Percentiles rank a stretch among this genome's conserved stretches.
These are phyloP conservation scores for Stegostoma tigrinum DNA, from an alignment of 2,113 vertebrate species.

Conservation along the genomic window DNA sequence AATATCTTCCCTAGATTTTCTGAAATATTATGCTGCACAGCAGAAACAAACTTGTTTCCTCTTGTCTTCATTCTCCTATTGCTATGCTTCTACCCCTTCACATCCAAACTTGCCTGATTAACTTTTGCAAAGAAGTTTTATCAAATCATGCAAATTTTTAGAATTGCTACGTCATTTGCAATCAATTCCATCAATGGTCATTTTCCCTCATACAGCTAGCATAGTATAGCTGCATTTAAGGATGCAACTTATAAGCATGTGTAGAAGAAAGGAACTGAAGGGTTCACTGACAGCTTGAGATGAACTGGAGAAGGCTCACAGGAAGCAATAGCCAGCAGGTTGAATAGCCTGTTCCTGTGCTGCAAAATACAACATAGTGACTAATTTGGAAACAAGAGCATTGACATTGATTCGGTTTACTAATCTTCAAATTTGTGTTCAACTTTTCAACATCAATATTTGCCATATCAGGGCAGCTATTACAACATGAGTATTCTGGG, in stretches of 20 bases:
- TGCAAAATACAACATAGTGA: background rate
- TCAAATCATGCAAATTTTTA: background rate
- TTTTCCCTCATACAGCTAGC: background rate
- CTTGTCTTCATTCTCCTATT: no score
- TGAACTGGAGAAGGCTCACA: background rate
- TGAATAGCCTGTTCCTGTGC: background rate
- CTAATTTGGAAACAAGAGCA: background rate
- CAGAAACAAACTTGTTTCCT: background rate
- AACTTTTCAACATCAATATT: background rate
- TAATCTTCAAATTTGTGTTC: background rate
- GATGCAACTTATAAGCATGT: no score
- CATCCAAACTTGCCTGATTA: background rate
- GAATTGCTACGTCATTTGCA: background rate
- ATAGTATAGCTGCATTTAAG: background rate
- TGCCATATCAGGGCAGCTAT: background rate
- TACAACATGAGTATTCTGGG: background rate
- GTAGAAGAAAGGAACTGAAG: background rate
- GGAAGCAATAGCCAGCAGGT: background rate
- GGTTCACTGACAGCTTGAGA: background rate
- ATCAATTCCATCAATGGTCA: background rate
- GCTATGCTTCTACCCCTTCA: no score
- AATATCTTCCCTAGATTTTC: background rate
- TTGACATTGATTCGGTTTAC: background rate
- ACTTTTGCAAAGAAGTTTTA: background rate
- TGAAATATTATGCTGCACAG: background rate